Base-by-base conservation (phyloP, 2,888 invertebrate genomes). In the Atherix ibis region DNA sequence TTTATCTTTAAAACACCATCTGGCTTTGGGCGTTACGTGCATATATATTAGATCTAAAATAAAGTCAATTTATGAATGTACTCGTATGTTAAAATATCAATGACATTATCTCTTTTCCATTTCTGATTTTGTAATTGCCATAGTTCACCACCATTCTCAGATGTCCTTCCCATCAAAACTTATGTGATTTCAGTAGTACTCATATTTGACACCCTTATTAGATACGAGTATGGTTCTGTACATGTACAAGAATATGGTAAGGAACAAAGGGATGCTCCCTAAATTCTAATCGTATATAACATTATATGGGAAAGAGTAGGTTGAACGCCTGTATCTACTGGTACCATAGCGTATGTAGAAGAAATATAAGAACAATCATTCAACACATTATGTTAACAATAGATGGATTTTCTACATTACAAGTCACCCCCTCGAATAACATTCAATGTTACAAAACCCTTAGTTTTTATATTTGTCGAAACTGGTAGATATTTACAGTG, bases 61-160 rank as follows among this genome's bases (percentile, higher is more conserved):
- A 40, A 35, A 37, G 40, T 40, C 40, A 40, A 40, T 40, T 40
- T 40, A 37, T n/a, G n/a, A n/a, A n/a, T n/a, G n/a, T n/a, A n/a
- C n/a, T n/a, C n/a, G n/a, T n/a, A n/a, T 37, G 37, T 34, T 37
- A 37, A 37, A 37, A 37, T 37, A 31, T 31, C 37, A 34, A 27
- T 30, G 34, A 37, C 37, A 37, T 34, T 37, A 37, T 37, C 37
- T 37, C 24, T 35, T 35, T 34, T 35, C 22, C 37, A 29, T 40
- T 32, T 28, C 34, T 31, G 26, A 37, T 29, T 33, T 40, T 35
- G 40, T 40, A 40, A 40, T 40, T 40, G 40, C 31, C 37, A 37
- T 25, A 19, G 27, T 36, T 14, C n/a, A n/a, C n/a, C n/a, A n/a
- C n/a, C n/a, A n/a, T n/a, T n/a, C n/a, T n/a, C n/a, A n/a, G 24